Evolutionary conservation across 2,113 vertebrate species (phyloP).

Genomic region (Tiliqua scincoides): DNA sequence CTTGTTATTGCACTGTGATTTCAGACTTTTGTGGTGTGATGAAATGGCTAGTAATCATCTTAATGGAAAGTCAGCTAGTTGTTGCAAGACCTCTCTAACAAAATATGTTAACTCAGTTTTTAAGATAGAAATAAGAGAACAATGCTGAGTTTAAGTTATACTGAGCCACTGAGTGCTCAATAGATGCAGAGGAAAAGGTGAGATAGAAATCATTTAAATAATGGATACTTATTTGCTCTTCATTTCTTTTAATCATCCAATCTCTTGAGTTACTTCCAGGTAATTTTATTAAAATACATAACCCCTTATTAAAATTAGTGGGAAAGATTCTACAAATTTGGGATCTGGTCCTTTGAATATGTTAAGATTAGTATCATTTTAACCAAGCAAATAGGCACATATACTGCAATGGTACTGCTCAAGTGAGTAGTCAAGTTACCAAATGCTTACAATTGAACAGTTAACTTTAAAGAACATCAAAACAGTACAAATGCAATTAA

Average conservation of each 20-base stretch:
- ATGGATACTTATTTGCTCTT: constrained; percentile 29
- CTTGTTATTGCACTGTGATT: constrained; percentile 30
- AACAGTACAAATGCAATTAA: not conserved
- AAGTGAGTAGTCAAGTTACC: not conserved
- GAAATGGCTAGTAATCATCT: constrained; percentile 64
- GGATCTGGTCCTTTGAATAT: constrained; percentile 21
- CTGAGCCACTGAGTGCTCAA: not conserved
- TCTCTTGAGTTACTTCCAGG: constrained; percentile 12
- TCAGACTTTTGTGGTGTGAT: constrained; percentile 62
- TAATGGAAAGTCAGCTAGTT: constrained; percentile 52
- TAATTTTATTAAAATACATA: constrained; percentile 51
- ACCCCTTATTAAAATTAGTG: constrained; percentile 41
- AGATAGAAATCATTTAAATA: no score
- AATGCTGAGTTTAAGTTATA: constrained; percentile 9
- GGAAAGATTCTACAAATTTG: not conserved
- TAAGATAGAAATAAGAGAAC: constrained; percentile 46
- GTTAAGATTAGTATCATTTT: constrained; percentile 29
- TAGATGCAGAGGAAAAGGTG: no score
- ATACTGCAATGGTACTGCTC: not conserved
- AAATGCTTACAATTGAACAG: constrained; percentile 26
- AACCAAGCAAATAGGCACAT: not conserved
- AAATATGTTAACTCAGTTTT: constrained; percentile 58
- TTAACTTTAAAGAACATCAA: not conserved
- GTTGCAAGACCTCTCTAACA: constrained; percentile 63
- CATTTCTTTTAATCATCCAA: constrained; percentile 58